A percentile compares a stretch with the other conserved stretches of the same genome.
phyloP scores from a whole-genome alignment of 2,113 vertebrate species.

The Clarias macrocephalus region DNA sequence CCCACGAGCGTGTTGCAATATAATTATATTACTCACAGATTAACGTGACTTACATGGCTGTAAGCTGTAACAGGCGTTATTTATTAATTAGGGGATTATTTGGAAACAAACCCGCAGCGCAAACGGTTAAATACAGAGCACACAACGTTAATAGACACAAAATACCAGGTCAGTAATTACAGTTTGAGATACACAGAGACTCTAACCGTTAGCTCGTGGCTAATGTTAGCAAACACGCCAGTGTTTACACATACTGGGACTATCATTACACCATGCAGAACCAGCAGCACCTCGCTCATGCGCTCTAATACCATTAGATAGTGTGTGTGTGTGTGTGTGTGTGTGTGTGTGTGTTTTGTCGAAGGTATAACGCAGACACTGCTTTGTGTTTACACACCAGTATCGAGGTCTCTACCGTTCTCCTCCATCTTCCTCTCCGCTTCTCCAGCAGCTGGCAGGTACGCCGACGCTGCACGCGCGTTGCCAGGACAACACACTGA shows the following conservation, averaged over 20 bases:
- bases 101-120: not conserved
- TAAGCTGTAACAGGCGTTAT: not conserved
- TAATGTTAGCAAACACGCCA: constrained; percentile 48
- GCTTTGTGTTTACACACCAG: constrained; percentile 72
- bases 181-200: too few species aligned
- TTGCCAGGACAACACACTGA: constrained; percentile 72
- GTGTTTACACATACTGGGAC: constrained; percentile 26
- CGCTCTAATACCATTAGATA: not conserved
- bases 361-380: not conserved
- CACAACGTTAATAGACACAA: not conserved
- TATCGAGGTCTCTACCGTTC: constrained; percentile 69
- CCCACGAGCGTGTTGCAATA: not conserved
- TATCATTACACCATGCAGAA: not conserved
- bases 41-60: too few species aligned
- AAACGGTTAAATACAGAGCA: not conserved
- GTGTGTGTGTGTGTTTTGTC: not conserved
- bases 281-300: not conserved
- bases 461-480: constrained; percentile 66
- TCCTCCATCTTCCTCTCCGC: constrained; percentile 78
- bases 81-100: not conserved
- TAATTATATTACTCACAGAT: not conserved
- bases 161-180: not conserved
- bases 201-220: constrained; percentile 10
- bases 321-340: not conserved
- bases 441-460: constrained; percentile 20